Evolutionary conservation across 2,888 invertebrate genomes (phyloP).

Genomic region (Drosophila aldrichi): DNA sequence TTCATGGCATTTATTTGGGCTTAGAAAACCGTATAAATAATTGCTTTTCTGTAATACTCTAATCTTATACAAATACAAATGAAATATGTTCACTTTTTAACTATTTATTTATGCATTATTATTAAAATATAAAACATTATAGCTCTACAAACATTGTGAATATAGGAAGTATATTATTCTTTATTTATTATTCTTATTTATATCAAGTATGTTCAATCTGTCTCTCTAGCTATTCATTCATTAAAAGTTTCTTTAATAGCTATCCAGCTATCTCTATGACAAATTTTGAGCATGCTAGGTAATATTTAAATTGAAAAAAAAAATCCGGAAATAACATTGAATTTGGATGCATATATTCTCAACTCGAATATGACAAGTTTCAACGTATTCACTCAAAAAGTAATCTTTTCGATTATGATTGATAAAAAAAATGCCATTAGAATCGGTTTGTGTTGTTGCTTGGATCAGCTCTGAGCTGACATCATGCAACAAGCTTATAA

Average conservation of each 20-base stretch:
- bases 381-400: not conserved
- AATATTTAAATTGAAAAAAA: not conserved
- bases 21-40: not conserved
- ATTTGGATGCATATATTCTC: not conserved
- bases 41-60: not conserved
- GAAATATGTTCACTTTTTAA: not conserved
- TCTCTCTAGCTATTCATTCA: not conserved
- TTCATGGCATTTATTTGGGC: too few species aligned
- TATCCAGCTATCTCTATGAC: not conserved
- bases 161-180: not conserved
- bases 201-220: not conserved
- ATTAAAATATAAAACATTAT: too few species aligned
- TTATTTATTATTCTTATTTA: not conserved
- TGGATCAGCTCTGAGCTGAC: conserved; percentile 26
- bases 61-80: not conserved
- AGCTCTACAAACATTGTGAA: too few species aligned
- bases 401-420: conserved; percentile 4
- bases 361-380: not conserved
- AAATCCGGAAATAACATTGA: not conserved
- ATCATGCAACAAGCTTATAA: conserved; percentile 31
- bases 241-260: not conserved
- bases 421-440: conserved; percentile 8
- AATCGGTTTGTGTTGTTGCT: not conserved
- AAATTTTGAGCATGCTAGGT: not conserved
- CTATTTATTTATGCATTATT: not conserved